Evolutionary conservation across 2,797 vertebrate genomes (phyloP).

Genomic region (Dryobates pubescens): DNA sequence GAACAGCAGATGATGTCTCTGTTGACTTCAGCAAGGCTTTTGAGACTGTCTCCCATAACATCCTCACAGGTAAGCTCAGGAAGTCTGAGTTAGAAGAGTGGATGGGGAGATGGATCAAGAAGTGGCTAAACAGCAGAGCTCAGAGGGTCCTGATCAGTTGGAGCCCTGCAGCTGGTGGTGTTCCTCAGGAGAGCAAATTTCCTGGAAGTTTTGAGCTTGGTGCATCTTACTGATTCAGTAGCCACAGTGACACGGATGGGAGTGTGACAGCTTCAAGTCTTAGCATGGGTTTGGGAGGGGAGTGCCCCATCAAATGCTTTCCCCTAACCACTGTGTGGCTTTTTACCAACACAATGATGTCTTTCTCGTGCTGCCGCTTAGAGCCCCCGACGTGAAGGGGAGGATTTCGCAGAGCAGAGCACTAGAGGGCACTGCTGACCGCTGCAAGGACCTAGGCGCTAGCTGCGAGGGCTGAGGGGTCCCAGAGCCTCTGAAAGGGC

Average conservation of each 20-base stretch:
- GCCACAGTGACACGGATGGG: rapidly evolving
- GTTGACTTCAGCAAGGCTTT: too few species aligned
- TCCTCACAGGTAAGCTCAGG: too few species aligned
- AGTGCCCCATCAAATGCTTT: neutral
- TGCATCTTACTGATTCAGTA: neutral
- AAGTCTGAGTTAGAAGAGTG: too few species aligned
- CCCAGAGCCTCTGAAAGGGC: neutral
- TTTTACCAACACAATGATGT: neutral
- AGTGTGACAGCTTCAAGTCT: neutral
- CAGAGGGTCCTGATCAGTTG: too few species aligned
- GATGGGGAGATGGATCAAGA: too few species aligned
- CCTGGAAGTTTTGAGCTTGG: neutral
- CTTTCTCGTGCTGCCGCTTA: neutral
- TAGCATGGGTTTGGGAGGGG: neutral
- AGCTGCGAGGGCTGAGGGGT: rapidly evolving
- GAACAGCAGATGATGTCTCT: too few species aligned
- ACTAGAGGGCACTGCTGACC: neutral
- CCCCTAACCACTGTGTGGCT: rapidly evolving
- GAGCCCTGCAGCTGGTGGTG: too few species aligned
- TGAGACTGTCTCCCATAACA: too few species aligned
- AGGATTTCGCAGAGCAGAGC: neutral
- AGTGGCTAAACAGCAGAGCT: too few species aligned
- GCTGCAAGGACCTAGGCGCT: neutral
- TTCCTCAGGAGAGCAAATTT: neutral
- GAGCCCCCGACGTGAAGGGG: neutral